Conservation (phyloP, 2,888 invertebrate species). For the Chrysotoxum bicinctum region DNA sequence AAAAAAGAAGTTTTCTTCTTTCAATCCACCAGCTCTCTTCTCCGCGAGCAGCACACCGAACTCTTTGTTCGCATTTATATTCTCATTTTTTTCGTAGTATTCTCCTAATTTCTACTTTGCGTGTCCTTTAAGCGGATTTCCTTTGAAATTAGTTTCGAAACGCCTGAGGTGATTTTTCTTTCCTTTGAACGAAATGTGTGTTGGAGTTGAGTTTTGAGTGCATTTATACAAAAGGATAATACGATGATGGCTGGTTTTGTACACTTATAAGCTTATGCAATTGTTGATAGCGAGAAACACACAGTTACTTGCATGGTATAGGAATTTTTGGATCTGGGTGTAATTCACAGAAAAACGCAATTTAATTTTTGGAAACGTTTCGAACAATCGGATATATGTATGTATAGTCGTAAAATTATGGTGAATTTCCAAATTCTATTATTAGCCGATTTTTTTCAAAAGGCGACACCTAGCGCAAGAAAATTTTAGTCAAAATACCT, state of each 20-base stretch:
- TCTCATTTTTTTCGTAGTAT: background rate
- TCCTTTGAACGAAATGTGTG: constrained; percentile 3
- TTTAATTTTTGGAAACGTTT: background rate
- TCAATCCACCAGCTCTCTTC: background rate
- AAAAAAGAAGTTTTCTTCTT: constrained; percentile 13
- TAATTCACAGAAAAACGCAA: background rate
- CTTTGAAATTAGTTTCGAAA: constrained; percentile 69
- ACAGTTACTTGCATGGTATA: background rate
- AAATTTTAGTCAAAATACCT: no score
- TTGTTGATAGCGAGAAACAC: background rate
- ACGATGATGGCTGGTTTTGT: constrained; percentile 17
- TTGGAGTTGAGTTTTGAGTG: constrained; percentile 21
- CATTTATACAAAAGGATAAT: constrained; percentile 40
- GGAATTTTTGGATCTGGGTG: background rate
- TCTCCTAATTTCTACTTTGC: constrained; percentile 54
- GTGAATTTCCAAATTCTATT: no score
- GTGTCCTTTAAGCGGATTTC: constrained; percentile 67
- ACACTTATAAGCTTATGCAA: constrained; percentile 8
- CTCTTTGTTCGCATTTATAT: constrained; percentile 14
- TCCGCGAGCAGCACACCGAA: background rate
- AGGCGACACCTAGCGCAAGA: no score
- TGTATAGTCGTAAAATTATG: background rate
- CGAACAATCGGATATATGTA: background rate
- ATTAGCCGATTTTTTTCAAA: no score
- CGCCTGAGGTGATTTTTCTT: constrained; percentile 52